Evolutionary conservation across 2,888 invertebrate genomes (phyloP), one percentile per base, ranked within the genome.

Genomic region (Digitonthophagus gazella): DNA sequence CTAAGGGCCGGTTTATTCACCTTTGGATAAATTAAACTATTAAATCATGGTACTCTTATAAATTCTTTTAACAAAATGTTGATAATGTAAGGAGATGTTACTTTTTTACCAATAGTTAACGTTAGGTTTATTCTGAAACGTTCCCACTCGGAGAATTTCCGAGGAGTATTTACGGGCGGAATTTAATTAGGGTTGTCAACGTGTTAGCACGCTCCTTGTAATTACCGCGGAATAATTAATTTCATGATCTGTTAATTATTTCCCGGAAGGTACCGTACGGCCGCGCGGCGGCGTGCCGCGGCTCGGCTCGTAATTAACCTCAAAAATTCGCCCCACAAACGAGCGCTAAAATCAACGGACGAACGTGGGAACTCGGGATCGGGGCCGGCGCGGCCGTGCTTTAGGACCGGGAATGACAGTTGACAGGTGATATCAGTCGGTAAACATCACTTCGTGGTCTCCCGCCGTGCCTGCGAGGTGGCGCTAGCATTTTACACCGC

Each of bases 401-500:
- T 64, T 64, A 68, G 66, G 69, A 65, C 67, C 58, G 64, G 64
- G 69, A 69, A 69, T 67, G 69, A 69, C 69, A 69, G 69, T 65
- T 69, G 69, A 69, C 69, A 67, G 69, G 69, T 69, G 69, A 67
- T 69, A 69, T 69, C 69, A 67, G 69, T 67, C 57, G 68, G 68
- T 64, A 57, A 64, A 56, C 68, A 68, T 68, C 61, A 61, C 69
- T 69, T 65, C 69, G 69, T 69, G 69, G 69, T 65, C 69, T 69
- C 69, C 69, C 67, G 69, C 67, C 58, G 69, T 67, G 69, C 66
- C 67, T 67, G 19, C 64, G 67, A 69, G 69, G 69, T 69, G 69
- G 69, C 69, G 67, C 69, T 69, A 64, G 67, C 67, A 64, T 67
- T 67, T 65, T 69, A 69, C 57, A 67, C 66, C 58, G 54, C 61